Base-by-base conservation (phyloP, 2,797 vertebrate species). In the Remorina albescens region DNA sequence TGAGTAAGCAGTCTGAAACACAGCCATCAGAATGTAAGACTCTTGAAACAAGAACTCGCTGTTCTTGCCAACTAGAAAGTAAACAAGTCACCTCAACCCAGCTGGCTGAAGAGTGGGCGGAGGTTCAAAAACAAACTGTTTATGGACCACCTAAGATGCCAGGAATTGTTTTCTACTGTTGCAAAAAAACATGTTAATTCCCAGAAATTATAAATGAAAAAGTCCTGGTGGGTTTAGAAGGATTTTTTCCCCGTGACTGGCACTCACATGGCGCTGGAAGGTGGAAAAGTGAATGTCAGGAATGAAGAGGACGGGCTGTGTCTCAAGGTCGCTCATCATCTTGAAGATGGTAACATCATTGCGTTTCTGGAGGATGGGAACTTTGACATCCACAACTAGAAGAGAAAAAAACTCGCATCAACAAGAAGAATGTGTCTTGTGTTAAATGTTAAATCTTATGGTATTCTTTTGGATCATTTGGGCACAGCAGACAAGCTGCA, bases 221-320 rank as follows among this genome's bases (percentile, higher is more conserved):
- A 63, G n/a, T 1, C 4, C 3, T 18, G 34, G 10, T 51, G 41
- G 2, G 30, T 2, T 23, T 11, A 30, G 8, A n/a, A 37, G 12
- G n/a, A n/a, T 59, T 26, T 41, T 47, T 13, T 74, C 18, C 71
- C 18, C 71, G 28, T 42, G 34, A 12, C 0, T 8, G 65, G n/a
- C 82, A 96, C 97, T 93, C 88, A 99, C 98, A 0, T 99, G 98
- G 53, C 98, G 97, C 88, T 99, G 98, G 69, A 98, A 95, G 85
- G 90, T 96, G 41, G 96, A 93, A 82, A 98, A 98, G 89, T 99
- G 98, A 73, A 99, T 93, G 1, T 99, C 98, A 0, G 98, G 98
- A 49, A 99, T 99, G 89, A 99, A 99, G 21, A 99, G 97, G 41
- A 99, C 97, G 0, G 98, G 98, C 91, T 99, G 98, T 1, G 97